A percentile compares a stretch with the other conserved stretches of the same genome.
These are phyloP conservation scores for Diorhabda sublineata DNA, from an alignment of 1,140 invertebrate species.

Conservation along the genomic window DNA sequence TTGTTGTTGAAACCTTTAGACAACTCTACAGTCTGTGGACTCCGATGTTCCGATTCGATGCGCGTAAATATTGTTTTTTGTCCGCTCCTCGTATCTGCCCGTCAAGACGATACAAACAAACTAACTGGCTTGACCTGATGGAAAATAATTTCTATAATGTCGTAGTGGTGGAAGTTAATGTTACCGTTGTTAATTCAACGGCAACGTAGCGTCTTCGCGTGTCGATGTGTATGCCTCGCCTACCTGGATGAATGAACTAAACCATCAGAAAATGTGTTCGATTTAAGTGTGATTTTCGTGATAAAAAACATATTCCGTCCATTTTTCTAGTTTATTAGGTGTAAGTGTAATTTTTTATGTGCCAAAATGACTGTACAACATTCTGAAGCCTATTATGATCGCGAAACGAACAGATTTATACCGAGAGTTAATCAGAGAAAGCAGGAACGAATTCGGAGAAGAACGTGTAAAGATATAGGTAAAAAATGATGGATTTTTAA, in stretches of 20 bases:
- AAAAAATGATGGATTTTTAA: neutral
- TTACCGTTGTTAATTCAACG: neutral
- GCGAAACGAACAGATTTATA: neutral
- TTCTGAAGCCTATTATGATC: neutral
- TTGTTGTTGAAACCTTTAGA: too few species aligned
- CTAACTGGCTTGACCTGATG: neutral
- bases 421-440: neutral
- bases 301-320: neutral
- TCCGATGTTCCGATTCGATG: too few species aligned
- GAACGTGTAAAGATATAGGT: neutral
- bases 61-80: too few species aligned
- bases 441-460: neutral
- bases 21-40: too few species aligned
- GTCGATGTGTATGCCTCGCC: constrained; percentile 1
- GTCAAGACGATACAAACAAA: neutral
- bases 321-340: neutral
- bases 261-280: neutral
- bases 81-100: neutral
- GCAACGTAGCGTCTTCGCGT: neutral
- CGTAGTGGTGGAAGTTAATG: neutral
- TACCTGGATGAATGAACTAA: constrained; percentile 3
- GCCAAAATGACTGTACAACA: constrained; percentile 2
- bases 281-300: neutral
- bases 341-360: neutral
- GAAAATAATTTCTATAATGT: neutral